Percentiles rank a stretch among this genome's conserved stretches.
phyloP scores from a whole-genome alignment of 2,113 vertebrate genomes.

The Diglossa brunneiventris region DNA sequence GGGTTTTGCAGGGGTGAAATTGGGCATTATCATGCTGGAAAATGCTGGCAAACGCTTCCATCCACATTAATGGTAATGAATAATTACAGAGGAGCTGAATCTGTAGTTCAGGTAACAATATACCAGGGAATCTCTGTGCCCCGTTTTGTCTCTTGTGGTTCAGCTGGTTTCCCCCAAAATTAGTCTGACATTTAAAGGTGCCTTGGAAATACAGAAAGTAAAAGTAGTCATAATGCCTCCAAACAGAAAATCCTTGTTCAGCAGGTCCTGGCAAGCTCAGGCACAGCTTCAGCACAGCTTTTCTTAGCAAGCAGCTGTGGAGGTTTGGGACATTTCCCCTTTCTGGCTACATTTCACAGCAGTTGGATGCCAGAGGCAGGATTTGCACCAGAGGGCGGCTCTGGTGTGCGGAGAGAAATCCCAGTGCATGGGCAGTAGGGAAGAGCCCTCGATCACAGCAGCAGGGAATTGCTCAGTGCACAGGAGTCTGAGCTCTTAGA shows the following conservation, averaged over 20 bases:
- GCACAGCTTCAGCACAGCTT: not conserved
- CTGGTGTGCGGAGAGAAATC: not conserved
- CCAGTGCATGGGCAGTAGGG: rapidly evolving
- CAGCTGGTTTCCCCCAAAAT: not conserved
- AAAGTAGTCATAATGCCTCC: not conserved
- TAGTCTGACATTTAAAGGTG: not conserved
- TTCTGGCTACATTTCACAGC: not conserved
- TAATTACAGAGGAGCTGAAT: not conserved
- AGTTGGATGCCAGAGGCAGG: not conserved
- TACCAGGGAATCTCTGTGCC: not conserved
- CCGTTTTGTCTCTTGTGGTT: not conserved
- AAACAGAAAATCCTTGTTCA: not conserved
- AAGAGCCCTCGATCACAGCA: not conserved
- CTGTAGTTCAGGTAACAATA: not conserved
- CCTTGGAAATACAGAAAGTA: not conserved
- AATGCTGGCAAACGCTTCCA: not conserved
- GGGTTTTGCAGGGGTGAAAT: not conserved
- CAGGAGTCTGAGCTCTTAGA: not conserved
- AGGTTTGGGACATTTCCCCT: not conserved
- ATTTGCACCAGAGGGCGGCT: not conserved
- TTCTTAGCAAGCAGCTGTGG: not conserved
- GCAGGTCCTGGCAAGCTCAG: not conserved
- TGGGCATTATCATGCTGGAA: not conserved
- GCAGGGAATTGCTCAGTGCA: not conserved
- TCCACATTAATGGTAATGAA: not conserved